Evolutionary conservation across 2,797 vertebrate genomes (phyloP), one percentile per base, ranked within the genome.

Genomic region (Sebastes alutus): DNA sequence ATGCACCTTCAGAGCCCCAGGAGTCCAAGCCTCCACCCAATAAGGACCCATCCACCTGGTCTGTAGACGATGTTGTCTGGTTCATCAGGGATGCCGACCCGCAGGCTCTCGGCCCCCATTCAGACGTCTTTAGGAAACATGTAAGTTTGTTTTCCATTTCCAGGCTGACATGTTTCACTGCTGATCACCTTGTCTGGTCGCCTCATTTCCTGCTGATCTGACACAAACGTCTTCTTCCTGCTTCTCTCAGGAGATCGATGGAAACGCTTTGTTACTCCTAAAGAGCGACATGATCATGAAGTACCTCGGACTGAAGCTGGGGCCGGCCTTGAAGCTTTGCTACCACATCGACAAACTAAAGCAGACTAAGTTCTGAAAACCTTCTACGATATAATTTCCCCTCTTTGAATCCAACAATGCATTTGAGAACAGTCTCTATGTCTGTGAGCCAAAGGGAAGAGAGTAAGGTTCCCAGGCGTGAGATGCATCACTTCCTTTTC

Each of bases 251-350:
- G 98, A 99, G 94, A 98, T 98, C 59, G 97, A 99, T 4, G 97
- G 97, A 77, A 97, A 98, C 66, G 97, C 97, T 23, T 92, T 99
- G 88, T 68, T 99, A 81, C 94, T 99, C 87, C 94, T 99, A 80
- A 99, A 97, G 94, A 99, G 97, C 6, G 98, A 98, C 93, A 97
- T 98, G 97, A 96, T 98, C 90, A 99, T 98, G 97, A 99, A 99
- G 92, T 98, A 99, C 91, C 94, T 99, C 63, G 97, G 97, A 79
- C 96, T 99, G 94, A 99, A 98, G 94, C 93, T 98, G 88, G 98
- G 97, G 61, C 97, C 97, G 0, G 97, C 98, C 0, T 88, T 99
- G 94, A 98, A 98, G 91, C 96, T 98, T 73, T 99, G 98, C 92
- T 97, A 97, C 94, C 97, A 99, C 92, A 99, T 99, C n/a, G 98